phyloP scores from a whole-genome alignment of 2,888 invertebrate genomes.

The Tortrix viridana region DNA sequence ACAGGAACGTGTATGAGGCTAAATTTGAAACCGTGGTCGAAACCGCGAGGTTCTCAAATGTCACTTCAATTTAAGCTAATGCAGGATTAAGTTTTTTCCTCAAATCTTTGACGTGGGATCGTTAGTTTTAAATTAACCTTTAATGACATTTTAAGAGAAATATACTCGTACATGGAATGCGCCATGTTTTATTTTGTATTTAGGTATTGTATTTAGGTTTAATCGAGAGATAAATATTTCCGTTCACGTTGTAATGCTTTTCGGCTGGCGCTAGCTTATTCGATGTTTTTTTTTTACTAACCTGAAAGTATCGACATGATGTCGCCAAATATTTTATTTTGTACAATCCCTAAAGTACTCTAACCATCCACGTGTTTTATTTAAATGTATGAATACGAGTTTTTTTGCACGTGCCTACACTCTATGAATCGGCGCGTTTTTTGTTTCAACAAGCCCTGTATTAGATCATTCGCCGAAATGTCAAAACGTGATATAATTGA shows the following conservation, averaged over 20 bases:
- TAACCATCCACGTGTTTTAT: slow-evolving; percentile 27
- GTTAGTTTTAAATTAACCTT: slow-evolving; percentile 31
- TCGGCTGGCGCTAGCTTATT: too few relatives aligned
- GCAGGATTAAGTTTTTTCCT: slow-evolving; percentile 35
- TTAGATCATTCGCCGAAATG: slow-evolving; percentile 67
- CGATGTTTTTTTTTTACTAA: neutral
- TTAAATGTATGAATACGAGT: slow-evolving; percentile 20
- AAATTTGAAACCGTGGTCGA: slow-evolving; percentile 11
- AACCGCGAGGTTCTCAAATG: slow-evolving; percentile 34
- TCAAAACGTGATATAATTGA: slow-evolving; percentile 57
- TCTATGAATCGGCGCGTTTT: slow-evolving; percentile 29
- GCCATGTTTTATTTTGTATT: neutral
- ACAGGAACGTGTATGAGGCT: slow-evolving; percentile 7
- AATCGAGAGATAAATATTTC: too few relatives aligned
- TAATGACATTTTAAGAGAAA: slow-evolving; percentile 13
- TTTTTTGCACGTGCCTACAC: slow-evolving; percentile 32
- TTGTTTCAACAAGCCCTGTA: slow-evolving; percentile 47
- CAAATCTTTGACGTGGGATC: slow-evolving; percentile 23
- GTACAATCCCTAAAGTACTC: slow-evolving; percentile 14
- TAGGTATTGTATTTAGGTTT: neutral
- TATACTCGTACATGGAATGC: slow-evolving; percentile 7
- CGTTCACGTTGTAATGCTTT: too few relatives aligned
- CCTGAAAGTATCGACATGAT: slow-evolving; percentile 19
- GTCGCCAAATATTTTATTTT: slow-evolving; percentile 2
- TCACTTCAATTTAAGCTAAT: slow-evolving; percentile 31